Evolutionary conservation across 2,888 invertebrate species (phyloP), one percentile per base, ranked within the genome.

Genomic region (Plagodis dolabraria): DNA sequence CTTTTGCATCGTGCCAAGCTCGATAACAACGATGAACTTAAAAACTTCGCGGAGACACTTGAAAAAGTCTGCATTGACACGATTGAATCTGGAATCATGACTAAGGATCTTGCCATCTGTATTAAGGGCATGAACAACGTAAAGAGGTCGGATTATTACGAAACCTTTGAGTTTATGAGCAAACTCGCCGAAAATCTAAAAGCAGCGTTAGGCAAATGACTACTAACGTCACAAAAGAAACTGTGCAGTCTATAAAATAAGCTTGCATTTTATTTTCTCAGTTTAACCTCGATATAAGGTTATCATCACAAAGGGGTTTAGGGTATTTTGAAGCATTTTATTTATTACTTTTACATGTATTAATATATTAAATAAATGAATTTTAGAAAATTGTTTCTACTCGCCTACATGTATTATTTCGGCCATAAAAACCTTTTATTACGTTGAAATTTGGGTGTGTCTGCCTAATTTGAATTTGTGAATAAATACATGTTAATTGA

Each of bases 41-140:
- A 94, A 68, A 93, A 94, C 59, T 99, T 99, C 83, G 96, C 98
- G n/a, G 94, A 96, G 71, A 95, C 95, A 33, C 93, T 99, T 55
- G 99, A 99, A 80, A 94, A 94, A 65, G 98, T 98, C 12, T 99
- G 99, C 89, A 89, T 99, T 63, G 96, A 97, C 70, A 99, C 99
- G 0, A 99, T 99, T 70, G 99, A 99, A 87, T 93, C 96, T 57
- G 99, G 99, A 36, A 93, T 94, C 70, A 99, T 99, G 98, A 99
- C 99, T 55, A 99, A 99, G 87, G 99, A 99, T 94, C 94, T 99
- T 81, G 99, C 99, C 47, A 98, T 99, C 83, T 99, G 99, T 84
- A 96, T 99, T 77, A 99, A 99, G 92, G 99, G 99, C 66, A 96
- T 97, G 95, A 95, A 93, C 87, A 96, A 95, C 72, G 96, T 96